Evolutionary conservation across 1,140 invertebrate genomes (phyloP), one percentile per base, ranked within the genome.

Genomic region (Aleiodes sp.): DNA sequence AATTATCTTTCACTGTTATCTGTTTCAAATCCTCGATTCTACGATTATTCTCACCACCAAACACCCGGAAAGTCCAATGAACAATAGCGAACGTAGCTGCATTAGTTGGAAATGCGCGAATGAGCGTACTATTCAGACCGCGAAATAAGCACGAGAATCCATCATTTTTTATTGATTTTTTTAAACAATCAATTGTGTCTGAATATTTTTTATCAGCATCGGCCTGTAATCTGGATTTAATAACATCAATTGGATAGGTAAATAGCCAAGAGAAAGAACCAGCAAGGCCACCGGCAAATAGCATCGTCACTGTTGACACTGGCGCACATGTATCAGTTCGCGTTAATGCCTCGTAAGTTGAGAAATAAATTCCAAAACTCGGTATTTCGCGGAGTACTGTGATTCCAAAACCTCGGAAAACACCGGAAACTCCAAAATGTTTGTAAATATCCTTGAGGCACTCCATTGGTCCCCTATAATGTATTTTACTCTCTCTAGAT

Each of bases 91-190:
- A 97, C 31, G 94, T 96, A 1, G 93, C 94, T 0, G 95, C 96
- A 78, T 98, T 98, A n/a, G 93, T 93, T 0, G 96, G 94, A 84
- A 98, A 97, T 0, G 96, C 94, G 41, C 96, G 88, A 31, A 96
- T 80, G 12, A 94, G 80, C 0, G 94, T 93, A 0, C 94, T 93
- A 9, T 87, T 89, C 0, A 96, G 76, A 0, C 95, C 95, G 9
- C 91, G 84, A 19, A 89, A 87, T 66, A 96, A 87, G 68, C 91
- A 92, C 0, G 75, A 70, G 65, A 89, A 87, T 0, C 95, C 94
- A 77, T 96, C 94, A 0, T 81, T 76, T 24, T 81, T 82, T 26
- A 93, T 84, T 28, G 93, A 94, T 74, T 92, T 88, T 12, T 84
- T 80, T 2, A 92, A 84, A 79, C 95, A 97, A 77, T 96, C 91